These are phyloP conservation scores for Drosophila biarmipes DNA, from an alignment of 1,140 invertebrate species.

Conservation along the genomic window DNA sequence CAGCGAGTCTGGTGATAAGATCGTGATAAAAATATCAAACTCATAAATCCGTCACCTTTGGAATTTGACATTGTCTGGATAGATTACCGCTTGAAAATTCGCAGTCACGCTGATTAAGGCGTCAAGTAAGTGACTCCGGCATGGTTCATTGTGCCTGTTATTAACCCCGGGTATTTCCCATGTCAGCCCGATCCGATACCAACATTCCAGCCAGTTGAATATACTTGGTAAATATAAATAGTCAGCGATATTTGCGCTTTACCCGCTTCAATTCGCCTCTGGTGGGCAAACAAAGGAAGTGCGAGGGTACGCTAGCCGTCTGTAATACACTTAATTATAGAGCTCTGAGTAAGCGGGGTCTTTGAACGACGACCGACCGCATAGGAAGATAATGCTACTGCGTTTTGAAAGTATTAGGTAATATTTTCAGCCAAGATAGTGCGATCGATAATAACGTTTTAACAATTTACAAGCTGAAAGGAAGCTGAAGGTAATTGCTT, in stretches of 20 bases:
- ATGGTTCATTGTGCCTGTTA: constrained; percentile 22
- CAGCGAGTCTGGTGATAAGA: constrained; percentile 36
- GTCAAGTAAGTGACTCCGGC: constrained; percentile 15
- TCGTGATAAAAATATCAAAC: constrained; percentile 9
- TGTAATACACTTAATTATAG: constrained; percentile 48
- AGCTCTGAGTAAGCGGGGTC: constrained; percentile 30
- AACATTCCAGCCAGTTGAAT: constrained; percentile 52
- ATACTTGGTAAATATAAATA: constrained; percentile 48
- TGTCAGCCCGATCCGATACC: constrained; percentile 28
- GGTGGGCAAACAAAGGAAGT: constrained; percentile 42
- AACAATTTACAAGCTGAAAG: neutral
- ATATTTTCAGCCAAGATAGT: neutral
- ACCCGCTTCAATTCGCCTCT: constrained; percentile 7
- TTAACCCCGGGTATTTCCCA: constrained; percentile 46
- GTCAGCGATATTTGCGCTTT: constrained; percentile 56
- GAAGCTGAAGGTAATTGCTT: too few relatives aligned
- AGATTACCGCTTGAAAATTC: constrained; percentile 27
- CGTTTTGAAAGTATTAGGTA: constrained; percentile 13
- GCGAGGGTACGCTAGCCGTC: constrained; percentile 3
- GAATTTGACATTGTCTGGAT: constrained; percentile 44
- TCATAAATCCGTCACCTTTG: constrained; percentile 55
- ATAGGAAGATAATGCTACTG: neutral
- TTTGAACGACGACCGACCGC: constrained; percentile 16
- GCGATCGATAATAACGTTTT: neutral
- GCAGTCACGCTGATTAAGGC: constrained; percentile 51